These are phyloP conservation scores for Chelon labrosus DNA, from an alignment of 2,797 vertebrate species.

Conservation along the genomic window DNA sequence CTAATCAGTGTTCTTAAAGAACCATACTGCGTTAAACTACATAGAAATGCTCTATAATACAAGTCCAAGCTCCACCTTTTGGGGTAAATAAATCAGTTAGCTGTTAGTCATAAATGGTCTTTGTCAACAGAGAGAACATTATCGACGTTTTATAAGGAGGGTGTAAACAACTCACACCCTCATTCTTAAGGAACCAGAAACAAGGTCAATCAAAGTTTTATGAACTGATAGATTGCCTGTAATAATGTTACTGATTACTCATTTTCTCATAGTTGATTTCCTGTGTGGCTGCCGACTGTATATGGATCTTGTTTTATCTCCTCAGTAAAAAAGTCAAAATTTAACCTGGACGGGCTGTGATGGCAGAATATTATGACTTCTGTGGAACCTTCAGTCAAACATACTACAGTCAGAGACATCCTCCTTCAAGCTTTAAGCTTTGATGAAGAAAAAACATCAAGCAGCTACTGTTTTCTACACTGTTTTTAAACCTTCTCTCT, in stretches of 20 bases:
- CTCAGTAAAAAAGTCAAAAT: neutral
- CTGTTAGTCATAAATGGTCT: neutral
- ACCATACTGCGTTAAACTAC: neutral
- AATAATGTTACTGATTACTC: neutral
- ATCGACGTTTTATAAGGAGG: neutral
- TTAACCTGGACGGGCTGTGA: neutral
- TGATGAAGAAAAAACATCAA: neutral
- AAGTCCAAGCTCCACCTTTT: neutral
- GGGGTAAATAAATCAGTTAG: neutral
- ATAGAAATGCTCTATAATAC: neutral
- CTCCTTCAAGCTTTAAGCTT: neutral
- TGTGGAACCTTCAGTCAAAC: no score
- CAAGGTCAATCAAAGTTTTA: neutral
- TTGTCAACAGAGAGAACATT: neutral
- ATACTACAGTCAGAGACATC: neutral
- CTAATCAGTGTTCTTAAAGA: neutral
- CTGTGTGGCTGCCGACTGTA: neutral
- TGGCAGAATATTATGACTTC: neutral
- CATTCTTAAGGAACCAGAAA: neutral
- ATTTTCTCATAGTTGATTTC: neutral
- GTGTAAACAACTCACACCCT: constrained; percentile 11
- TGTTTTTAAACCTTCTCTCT: no score
- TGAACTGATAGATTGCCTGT: no score
- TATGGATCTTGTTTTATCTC: neutral
- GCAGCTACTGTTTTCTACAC: neutral